phyloP scores from a whole-genome alignment of 2,888 invertebrate genomes.

The Villa cingulata region DNA sequence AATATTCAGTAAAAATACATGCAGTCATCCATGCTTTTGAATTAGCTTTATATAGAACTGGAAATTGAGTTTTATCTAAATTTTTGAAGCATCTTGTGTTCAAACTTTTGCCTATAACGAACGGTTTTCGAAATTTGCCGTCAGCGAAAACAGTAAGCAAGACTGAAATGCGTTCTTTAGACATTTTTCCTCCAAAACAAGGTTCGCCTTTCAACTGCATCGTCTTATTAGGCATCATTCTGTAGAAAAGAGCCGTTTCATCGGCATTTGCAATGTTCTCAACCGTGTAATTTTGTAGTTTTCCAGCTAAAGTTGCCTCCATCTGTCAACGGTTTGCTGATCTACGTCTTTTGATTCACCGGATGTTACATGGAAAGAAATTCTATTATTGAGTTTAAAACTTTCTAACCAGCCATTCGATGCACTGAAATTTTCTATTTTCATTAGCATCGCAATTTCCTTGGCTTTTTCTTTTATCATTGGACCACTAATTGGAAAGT shows the following conservation, averaged over 20 bases:
- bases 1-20: no score
- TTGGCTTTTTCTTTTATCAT: no score
- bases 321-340: slow-evolving; percentile 2
- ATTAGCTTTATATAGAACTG: slow-evolving; percentile 14
- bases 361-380: slow-evolving; percentile 5
- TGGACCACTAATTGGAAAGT: no score
- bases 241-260: slow-evolving; percentile 21
- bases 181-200: slow-evolving; percentile 19
- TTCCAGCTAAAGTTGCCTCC: not conserved
- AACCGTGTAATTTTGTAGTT: slow-evolving; percentile 3
- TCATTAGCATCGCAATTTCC: no score
- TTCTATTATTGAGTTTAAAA: slow-evolving; percentile 4
- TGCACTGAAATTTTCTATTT: not conserved
- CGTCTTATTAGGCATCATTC: slow-evolving; percentile 20
- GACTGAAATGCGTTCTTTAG: slow-evolving; percentile 19
- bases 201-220: slow-evolving; percentile 19
- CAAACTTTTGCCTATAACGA: slow-evolving; percentile 16
- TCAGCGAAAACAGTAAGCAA: slow-evolving; percentile 18
- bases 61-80: slow-evolving; percentile 10
- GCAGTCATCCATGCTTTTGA: slow-evolving; percentile 17
- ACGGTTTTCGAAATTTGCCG: slow-evolving; percentile 15
- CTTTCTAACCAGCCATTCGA: slow-evolving; percentile 6
- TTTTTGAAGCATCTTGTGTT: slow-evolving; percentile 13
- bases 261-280: slow-evolving; percentile 13
- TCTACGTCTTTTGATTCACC: slow-evolving; percentile 6